Conservation (phyloP, 2,797 vertebrate species). For the Hydrophis major region DNA sequence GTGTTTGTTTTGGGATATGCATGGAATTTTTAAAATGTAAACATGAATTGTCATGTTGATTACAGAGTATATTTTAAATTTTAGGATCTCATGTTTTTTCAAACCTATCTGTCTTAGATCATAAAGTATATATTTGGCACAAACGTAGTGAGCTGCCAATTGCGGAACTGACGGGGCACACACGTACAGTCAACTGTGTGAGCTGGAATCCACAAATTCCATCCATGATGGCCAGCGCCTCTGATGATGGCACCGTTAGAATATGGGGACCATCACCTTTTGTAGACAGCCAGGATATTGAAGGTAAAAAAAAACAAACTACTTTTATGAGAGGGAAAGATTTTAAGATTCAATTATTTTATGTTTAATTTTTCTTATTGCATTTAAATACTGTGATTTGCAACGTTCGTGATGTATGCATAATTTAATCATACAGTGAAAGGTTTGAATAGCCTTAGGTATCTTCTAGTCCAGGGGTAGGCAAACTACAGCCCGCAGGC, state of each 20-base stretch:
- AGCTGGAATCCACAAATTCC: constrained; percentile 98
- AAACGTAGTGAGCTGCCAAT: constrained; percentile 95
- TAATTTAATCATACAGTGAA: background rate
- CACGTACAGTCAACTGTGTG: constrained; percentile 97
- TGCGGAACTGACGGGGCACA: constrained; percentile 96
- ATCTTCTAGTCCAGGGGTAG: background rate
- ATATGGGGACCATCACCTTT: constrained; percentile 98
- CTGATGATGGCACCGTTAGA: constrained; percentile 96
- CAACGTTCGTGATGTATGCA: background rate
- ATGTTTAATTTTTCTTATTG: background rate
- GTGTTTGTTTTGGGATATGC: background rate
- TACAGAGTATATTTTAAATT: constrained; percentile 2
- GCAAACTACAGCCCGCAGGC: too few species aligned
- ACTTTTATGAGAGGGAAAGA: background rate
- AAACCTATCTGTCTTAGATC: constrained; percentile 77
- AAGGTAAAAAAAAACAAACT: constrained; percentile 71
- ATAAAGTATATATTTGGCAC: constrained; percentile 99
- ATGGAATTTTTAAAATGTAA: background rate
- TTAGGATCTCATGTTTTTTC: constrained; percentile 21
- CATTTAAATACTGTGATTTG: background rate
- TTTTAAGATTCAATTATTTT: background rate
- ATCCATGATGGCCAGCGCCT: constrained; percentile 97
- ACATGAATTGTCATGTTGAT: constrained; percentile 3
- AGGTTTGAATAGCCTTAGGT: background rate
- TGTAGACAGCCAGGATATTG: constrained; percentile 89